Base-by-base conservation (phyloP, 1,140 invertebrate species). In the Cydia pomonella region DNA sequence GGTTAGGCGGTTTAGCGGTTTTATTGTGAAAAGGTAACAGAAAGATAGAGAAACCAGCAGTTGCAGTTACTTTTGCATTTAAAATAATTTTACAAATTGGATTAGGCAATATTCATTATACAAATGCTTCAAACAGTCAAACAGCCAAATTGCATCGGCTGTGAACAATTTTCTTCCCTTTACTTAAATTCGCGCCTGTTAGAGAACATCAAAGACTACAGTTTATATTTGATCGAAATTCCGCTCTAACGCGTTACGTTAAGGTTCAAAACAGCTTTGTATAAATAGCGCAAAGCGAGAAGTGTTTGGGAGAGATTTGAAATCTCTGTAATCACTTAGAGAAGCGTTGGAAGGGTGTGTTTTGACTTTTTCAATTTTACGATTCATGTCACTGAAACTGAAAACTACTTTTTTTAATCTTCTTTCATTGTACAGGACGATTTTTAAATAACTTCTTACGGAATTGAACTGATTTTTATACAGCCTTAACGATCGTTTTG, bases 281-380 rank as follows among this genome's bases (percentile, higher is more conserved):
- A 16, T 16, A 47, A 16, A 47, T 16, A 50, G n/a, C 5, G 21
- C 53, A 59, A 33, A 64, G 27, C 25, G n/a, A 16, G n/a, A 33
- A 18, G 64, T 18, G 25, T 33, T 69, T 69, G 7, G 63, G 9
- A 18, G 64, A 69, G 64, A 33, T 69, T 69, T 33, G 64, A 33
- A 69, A 69, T 69, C 64, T 21, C 64, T 33, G 64, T 33, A 69
- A 69, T 69, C 64, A 69, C 64, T 69, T 69, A 69, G 25, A 5
- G 21, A 18, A 16, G 62, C 25, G 25, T 18, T 16, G 63, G 63
- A 33, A 44, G 41, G 41, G 41, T 44, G 62, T 63, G 63, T 29
- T 29, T 66, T 29, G 63, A 59, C 53, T 59, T 59, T 59, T 59
- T 59, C 21, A 59, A 59, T 59, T 18, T 59, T 21, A 59, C 53